Base-by-base conservation (phyloP, 2,113 vertebrate genomes). In the Protomyctophum bolini region DNA sequence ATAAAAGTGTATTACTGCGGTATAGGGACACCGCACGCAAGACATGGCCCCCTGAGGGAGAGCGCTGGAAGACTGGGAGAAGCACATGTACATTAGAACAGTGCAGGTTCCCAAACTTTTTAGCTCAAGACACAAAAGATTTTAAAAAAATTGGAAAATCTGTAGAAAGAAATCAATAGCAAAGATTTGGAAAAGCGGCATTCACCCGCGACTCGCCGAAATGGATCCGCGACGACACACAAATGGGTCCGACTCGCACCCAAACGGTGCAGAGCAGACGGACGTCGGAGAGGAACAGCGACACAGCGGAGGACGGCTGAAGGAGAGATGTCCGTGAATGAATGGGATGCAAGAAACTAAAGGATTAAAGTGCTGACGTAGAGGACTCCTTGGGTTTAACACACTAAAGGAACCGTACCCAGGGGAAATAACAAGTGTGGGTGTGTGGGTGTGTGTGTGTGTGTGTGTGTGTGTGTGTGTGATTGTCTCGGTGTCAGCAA, bases 1-100 rank as follows among this genome's bases (percentile, higher is more conserved):
- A 75, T 82, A 82, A 82, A 52, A 70, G 41, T 75, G 74, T 70
- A 90, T 86, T 79, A 83, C 85, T 74, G 84, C 72, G 55, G 72
- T 58, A 78, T 65, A 68, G 56, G 56, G 50, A 65, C 21, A 28
- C 58, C 58, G 63, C 70, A 51, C 75, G 72, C 78, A 66, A 72
- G 79, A 80, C 76, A 71, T n/a, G 47, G 68, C 58, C 77, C 77
- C 66, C 58, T 68, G 63, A 70, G 86, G 72, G 70, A 56, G 58
- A 45, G 51, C 58, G 64, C 68, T 82, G 60, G 63, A 70, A 50
- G 28, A 11, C n/a, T n/a, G 66, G 12, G 61, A 48, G 11, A 12
- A 28, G 50, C 14, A 67, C 54, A 21, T 63, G 63, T 73, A 71
- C 29, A 54, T 9, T 41, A 41, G 33, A 41, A 3, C 33, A 41